Evolutionary conservation across 2,888 invertebrate species (phyloP), one percentile per base, ranked within the genome.

Genomic region (Villa cingulata): DNA sequence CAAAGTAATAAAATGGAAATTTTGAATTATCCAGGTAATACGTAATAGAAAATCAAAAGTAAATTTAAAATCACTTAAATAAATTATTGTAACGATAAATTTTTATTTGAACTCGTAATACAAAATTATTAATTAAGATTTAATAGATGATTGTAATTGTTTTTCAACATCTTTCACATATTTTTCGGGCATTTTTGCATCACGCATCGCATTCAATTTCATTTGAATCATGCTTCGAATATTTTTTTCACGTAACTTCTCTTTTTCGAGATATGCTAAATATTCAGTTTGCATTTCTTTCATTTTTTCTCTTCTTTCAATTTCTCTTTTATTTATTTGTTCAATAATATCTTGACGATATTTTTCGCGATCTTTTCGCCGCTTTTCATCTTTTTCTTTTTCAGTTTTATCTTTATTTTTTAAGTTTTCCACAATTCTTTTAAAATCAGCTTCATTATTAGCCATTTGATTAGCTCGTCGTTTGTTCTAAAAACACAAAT

Each of bases 101-200:
- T 23, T 32, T 12, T 12, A 32, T 32, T 32, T 12, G 6, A n/a
- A n/a, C n/a, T n/a, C n/a, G 18, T 32, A 37, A 23, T 1, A 3
- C 14, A 29, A 37, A 44, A 16, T 51, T 39, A 45, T n/a, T n/a
- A n/a, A n/a, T n/a, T n/a, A n/a, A n/a, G n/a, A 41, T 37, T 50
- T 43, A 4, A 54, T 50, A 23, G 50, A 45, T 12, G 12, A 12
- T 2, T 46, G 16, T 41, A 60, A 39, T 49, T 59, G 56, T 20
- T 55, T 56, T 48, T 69, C 67, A 18, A 69, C 68, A 52, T 69
- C 68, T 38, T 61, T 66, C 7, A 70, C 58, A 47, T 67, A 68
- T 45, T 67, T 66, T 7, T 68, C 68, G 1, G 70, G 69, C 43
- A 70, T 53, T 34, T 66, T 66, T 3, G 68, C 66, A 5, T 64